phyloP scores from a whole-genome alignment of 2,113 vertebrate species.

The Onychostruthus taczanowskii region DNA sequence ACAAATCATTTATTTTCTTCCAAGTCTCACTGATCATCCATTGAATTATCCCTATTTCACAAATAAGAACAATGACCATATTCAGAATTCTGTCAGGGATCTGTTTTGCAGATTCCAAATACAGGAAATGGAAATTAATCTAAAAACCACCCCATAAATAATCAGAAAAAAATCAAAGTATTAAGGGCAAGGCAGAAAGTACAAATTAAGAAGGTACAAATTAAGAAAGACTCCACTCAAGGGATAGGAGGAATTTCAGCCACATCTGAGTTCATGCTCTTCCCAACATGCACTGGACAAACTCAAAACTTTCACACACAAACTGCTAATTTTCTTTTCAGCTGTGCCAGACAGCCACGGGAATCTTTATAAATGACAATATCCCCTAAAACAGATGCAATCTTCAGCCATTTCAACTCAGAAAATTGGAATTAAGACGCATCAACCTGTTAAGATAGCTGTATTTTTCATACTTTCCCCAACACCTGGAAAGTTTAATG shows the following conservation, averaged over 20 bases:
- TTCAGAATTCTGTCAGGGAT: neutral
- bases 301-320: neutral
- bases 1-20: neutral
- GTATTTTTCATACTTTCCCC: constrained; percentile 27
- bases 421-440: constrained; percentile 39
- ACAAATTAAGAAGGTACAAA: neutral
- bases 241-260: neutral
- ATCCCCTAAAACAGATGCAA: neutral
- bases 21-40: neutral
- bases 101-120: neutral
- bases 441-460: neutral
- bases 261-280: neutral
- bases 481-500: constrained; percentile 70
- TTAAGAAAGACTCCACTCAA: too few species aligned
- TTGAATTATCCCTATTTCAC: neutral
- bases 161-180: neutral
- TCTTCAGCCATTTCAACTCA: neutral
- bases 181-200: neutral
- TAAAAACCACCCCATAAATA: neutral
- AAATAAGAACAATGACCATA: neutral
- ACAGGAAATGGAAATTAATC: neutral
- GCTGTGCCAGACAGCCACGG: neutral
- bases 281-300: neutral
- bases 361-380: neutral
- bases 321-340: neutral